Base-by-base conservation (phyloP, 2,888 invertebrate species). In the Flabesymbios commensalis region DNA sequence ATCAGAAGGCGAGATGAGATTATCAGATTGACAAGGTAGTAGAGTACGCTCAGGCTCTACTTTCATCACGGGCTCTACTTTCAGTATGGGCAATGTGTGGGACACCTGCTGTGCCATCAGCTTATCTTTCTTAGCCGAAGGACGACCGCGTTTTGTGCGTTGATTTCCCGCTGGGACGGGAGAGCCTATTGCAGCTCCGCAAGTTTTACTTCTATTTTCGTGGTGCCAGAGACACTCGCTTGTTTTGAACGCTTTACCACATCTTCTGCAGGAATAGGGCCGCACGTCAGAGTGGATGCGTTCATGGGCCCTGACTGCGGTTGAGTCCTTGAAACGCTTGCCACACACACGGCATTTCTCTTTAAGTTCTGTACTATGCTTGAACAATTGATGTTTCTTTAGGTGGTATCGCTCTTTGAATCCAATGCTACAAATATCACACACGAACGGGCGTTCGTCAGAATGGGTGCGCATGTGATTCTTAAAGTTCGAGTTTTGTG, bases 141-240 rank as follows among this genome's bases (percentile, higher is more conserved):
- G 29, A 17, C 57, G 47, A 7, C 47, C 29, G 33, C 48, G 32
- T 26, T 48, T 57, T 1, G 26, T 1, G 24, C 57, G 57, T 33
- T 3, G 57, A 43, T 1, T 29, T 51, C 45, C 1, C 14, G 54
- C 53, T 22, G 36, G 32, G 22, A 17, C 33, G 26, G 43, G 26
- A n/a, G 43, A 36, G 33, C 59, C 7, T 22, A 57, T 51, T 17
- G 64, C 60, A 45, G 57, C 54, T 4, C 71, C 71, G 53, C 71
- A 71, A n/a, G 71, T 71, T 62, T 71, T 71, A 39, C 69, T 71
- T 4, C 71, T 29, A 62, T 71, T 68, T 65, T 71, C 71, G 61
- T 71, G 71, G 28, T 71, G 71, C 71, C 71, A 71, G 26, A 71
- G 64, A 57, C 71, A 71, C 61, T 71, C 71, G 57, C 68, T 68